These are phyloP conservation scores for Proctacanthus coquilletti DNA, from an alignment of 1,140 invertebrate species.

Conservation along the genomic window DNA sequence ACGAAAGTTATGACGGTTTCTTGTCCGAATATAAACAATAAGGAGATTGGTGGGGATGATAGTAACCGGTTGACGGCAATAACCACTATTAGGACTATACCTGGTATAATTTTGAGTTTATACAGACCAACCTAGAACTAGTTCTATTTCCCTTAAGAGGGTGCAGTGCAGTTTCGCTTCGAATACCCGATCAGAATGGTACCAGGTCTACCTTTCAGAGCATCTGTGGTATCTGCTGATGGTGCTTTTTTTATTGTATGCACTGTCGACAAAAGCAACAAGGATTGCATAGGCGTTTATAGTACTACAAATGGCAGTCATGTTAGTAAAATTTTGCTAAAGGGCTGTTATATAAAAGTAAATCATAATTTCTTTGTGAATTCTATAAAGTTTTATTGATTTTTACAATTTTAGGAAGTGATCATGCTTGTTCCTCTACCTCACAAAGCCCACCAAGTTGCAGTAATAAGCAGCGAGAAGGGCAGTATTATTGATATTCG, in stretches of 20 bases:
- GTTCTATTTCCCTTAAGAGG: conserved; percentile 36
- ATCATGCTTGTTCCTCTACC: conserved; percentile 56
- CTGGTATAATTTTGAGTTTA: conserved; percentile 34
- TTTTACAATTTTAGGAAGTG: conserved; percentile 42
- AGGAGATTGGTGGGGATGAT: conserved; percentile 29
- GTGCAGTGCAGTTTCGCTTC: conserved; percentile 56
- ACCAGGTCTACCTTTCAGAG: conserved; percentile 47
- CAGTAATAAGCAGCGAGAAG: conserved; percentile 79
- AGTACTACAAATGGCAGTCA: conserved; percentile 67
- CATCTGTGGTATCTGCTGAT: conserved; percentile 67
- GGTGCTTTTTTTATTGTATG: conserved; percentile 59
- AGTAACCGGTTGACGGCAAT: conserved; percentile 44
- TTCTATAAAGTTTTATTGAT: conserved; percentile 6
- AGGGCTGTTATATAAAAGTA: conserved; percentile 47
- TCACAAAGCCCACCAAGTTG: conserved; percentile 67
- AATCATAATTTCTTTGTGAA: conserved; percentile 6
- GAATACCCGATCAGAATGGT: conserved; percentile 58
- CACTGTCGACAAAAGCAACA: conserved; percentile 63
- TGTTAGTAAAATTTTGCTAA: conserved; percentile 54
- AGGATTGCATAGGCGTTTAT: conserved; percentile 71
- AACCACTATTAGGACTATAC: conserved; percentile 49
- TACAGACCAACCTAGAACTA: background rate
- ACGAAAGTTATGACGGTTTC: conserved; percentile 76
- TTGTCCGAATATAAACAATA: conserved; percentile 35
- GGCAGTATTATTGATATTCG: conserved; percentile 73